Evolutionary conservation across 2,797 vertebrate species (phyloP).

Genomic region (Muscicapa comitata): DNA sequence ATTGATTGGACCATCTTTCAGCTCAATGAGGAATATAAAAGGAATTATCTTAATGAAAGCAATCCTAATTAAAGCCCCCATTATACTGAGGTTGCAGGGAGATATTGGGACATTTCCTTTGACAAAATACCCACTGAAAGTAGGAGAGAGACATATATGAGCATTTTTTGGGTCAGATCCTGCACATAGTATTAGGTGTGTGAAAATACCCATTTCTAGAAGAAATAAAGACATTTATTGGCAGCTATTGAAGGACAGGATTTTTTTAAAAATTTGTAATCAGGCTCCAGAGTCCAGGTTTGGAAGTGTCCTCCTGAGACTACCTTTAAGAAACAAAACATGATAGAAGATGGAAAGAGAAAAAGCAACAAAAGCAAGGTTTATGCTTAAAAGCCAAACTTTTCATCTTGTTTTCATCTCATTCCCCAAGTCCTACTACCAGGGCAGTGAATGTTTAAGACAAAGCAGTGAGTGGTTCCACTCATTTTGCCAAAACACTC

Average conservation of each 20-base stretch:
- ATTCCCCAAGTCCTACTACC: neutral
- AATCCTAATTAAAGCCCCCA: neutral
- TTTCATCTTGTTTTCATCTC: neutral
- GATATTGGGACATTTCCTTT: neutral
- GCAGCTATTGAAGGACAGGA: neutral
- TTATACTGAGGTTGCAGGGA: neutral
- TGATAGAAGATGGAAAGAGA: neutral
- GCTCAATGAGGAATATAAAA: neutral
- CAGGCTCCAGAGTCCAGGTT: neutral
- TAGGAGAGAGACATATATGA: neutral
- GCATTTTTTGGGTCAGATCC: neutral
- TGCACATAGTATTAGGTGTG: rapidly evolving
- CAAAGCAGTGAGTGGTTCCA: neutral
- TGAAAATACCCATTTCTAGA: neutral
- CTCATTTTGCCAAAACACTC: neutral
- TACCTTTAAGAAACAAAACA: neutral
- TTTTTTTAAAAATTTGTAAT: neutral
- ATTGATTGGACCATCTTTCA: neutral
- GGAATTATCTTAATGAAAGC: neutral
- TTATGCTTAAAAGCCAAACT: neutral
- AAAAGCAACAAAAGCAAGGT: neutral
- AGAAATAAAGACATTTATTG: neutral
- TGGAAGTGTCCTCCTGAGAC: neutral
- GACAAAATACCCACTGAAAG: neutral
- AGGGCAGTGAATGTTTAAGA: neutral